phyloP scores from a whole-genome alignment of 2,113 vertebrate genomes.

The Pachypanchax playfairii region DNA sequence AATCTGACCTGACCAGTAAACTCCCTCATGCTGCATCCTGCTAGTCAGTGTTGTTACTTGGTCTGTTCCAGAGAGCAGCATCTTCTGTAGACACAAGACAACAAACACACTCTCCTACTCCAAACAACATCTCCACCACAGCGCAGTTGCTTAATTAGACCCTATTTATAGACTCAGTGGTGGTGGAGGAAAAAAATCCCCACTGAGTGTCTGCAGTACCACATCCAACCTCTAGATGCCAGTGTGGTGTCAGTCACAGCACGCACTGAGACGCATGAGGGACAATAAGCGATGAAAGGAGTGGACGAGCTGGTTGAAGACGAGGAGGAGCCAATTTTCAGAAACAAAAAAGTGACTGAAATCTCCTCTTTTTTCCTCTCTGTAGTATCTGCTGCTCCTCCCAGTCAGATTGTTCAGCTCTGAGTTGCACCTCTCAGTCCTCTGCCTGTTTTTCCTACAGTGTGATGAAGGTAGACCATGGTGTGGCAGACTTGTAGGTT shows the following conservation, averaged over 20 bases:
- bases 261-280: not conserved
- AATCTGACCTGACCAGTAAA: no score
- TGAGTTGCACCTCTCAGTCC: constrained; percentile 30
- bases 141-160: constrained; percentile 53
- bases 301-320: constrained; percentile 36
- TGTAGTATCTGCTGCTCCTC: constrained; percentile 28
- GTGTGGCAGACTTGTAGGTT: constrained; percentile 59
- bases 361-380: constrained; percentile 53
- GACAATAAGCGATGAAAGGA: constrained; percentile 47
- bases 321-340: constrained; percentile 52
- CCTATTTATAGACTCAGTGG: constrained; percentile 46
- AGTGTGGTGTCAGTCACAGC: constrained; percentile 73
- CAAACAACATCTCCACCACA: constrained; percentile 56
- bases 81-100: constrained; percentile 54
- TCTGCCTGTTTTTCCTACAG: constrained; percentile 51
- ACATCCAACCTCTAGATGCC: constrained; percentile 63
- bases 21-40: not conserved
- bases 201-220: constrained; percentile 34
- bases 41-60: no score
- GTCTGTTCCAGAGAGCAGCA: constrained; percentile 31
- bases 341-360: constrained; percentile 32
- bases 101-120: constrained; percentile 44
- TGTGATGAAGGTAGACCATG: constrained; percentile 58
- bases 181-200: accelerated
- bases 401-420: constrained; percentile 8